These are phyloP conservation scores for Carassius gibelio DNA, from an alignment of 2,113 vertebrate species.

Conservation along the genomic window DNA sequence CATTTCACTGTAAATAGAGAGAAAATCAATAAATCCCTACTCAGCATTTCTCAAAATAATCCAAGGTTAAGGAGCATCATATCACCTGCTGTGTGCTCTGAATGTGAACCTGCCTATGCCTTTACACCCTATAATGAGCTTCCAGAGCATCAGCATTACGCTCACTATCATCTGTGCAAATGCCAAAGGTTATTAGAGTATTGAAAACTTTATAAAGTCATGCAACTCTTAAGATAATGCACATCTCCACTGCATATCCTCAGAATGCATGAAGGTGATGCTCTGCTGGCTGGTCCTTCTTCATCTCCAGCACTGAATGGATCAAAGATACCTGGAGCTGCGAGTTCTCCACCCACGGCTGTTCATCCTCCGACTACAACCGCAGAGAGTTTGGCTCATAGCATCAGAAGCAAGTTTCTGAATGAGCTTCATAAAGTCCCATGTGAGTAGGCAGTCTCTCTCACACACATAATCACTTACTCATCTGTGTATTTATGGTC, in stretches of 20 bases:
- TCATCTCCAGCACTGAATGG: slow-evolving; percentile 9
- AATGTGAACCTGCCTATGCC: slow-evolving; percentile 25
- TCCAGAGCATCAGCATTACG: neutral
- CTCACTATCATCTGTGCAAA: neutral
- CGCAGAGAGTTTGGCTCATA: slow-evolving; percentile 8
- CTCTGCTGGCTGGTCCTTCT: neutral
- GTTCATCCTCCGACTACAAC: slow-evolving; percentile 3
- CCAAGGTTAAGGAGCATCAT: slow-evolving; percentile 49
- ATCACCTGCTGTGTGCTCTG: slow-evolving; percentile 24
- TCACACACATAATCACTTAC: neutral
- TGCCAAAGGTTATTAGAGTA: neutral
- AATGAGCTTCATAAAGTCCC: slow-evolving; percentile 65
- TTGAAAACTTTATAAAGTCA: neutral
- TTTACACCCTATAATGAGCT: neutral
- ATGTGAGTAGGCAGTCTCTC: slow-evolving; percentile 61
- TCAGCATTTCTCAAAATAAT: slow-evolving; percentile 56
- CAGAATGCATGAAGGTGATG: slow-evolving; percentile 41
- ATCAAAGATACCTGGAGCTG: neutral
- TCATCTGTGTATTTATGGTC: neutral
- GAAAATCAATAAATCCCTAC: slow-evolving; percentile 50
- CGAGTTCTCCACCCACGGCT: slow-evolving; percentile 21
- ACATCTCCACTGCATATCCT: neutral
- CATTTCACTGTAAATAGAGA: slow-evolving; percentile 49
- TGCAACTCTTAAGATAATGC: neutral
- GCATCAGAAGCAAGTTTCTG: slow-evolving; percentile 64